Conservation (phyloP, 2,113 vertebrate species). For the Puffinus mauretanicus region DNA sequence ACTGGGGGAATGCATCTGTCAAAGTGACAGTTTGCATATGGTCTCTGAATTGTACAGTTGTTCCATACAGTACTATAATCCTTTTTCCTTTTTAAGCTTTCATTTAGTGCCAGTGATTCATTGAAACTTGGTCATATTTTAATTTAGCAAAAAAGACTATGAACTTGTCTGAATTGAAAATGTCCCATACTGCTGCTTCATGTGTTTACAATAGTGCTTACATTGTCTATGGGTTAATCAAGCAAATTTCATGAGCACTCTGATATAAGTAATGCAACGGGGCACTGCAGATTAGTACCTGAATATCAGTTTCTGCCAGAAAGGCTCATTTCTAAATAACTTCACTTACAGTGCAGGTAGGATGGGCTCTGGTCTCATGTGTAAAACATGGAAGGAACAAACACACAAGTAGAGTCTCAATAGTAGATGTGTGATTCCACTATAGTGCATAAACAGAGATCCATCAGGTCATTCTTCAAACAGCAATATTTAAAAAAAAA, state of each 20-base stretch:
- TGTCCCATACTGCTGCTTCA: neutral
- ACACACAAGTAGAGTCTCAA: neutral
- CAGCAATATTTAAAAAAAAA: neutral
- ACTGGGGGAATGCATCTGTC: slow-evolving; percentile 46
- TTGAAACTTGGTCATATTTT: slow-evolving; percentile 36
- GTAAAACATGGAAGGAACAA: slow-evolving; percentile 2
- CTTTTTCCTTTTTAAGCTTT: slow-evolving; percentile 39
- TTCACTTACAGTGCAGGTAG: neutral
- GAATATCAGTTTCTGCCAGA: slow-evolving; percentile 15
- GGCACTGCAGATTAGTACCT: slow-evolving; percentile 15
- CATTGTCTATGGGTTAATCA: slow-evolving; percentile 45
- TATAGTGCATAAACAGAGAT: neutral
- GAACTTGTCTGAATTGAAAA: slow-evolving; percentile 21
- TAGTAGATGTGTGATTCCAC: neutral
- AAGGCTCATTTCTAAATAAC: slow-evolving; percentile 51
- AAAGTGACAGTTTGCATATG: slow-evolving; percentile 48
- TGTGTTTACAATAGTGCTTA: slow-evolving; percentile 28
- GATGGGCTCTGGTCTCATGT: neutral
- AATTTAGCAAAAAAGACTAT: slow-evolving; percentile 18
- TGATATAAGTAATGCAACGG: slow-evolving; percentile 38
- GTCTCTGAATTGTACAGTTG: slow-evolving; percentile 52
- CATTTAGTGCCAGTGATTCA: slow-evolving; percentile 25
- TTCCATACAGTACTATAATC: slow-evolving; percentile 9
- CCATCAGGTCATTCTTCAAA: neutral
- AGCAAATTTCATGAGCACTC: slow-evolving; percentile 51